phyloP scores from a whole-genome alignment of 2,797 vertebrate genomes.

The Siniperca undulata region DNA sequence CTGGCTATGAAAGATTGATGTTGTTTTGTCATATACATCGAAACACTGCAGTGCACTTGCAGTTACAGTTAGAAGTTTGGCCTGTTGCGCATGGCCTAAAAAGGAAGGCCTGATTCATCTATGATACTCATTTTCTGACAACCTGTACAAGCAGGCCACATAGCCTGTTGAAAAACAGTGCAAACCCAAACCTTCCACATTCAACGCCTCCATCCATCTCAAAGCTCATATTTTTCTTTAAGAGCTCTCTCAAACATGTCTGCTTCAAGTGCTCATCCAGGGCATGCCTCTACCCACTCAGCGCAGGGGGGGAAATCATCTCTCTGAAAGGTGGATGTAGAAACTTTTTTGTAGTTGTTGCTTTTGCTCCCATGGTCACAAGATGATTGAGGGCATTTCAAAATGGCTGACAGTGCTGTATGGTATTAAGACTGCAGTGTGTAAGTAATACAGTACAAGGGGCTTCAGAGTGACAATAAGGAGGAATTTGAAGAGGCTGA shows the following conservation, averaged over 20 bases:
- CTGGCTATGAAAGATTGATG: slow-evolving; percentile 7
- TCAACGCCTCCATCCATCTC: slow-evolving; percentile 41
- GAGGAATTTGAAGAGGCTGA: slow-evolving; percentile 38
- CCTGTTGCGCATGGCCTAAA: slow-evolving; percentile 18
- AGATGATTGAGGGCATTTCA: slow-evolving; percentile 39
- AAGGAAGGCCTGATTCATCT: slow-evolving; percentile 36
- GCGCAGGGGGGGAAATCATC: not conserved
- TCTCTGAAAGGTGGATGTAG: slow-evolving; percentile 34
- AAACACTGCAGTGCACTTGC: not conserved
- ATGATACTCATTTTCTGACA: slow-evolving; percentile 29
- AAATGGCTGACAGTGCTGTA: slow-evolving; percentile 57
- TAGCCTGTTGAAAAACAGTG: slow-evolving; percentile 23
- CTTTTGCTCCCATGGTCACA: slow-evolving; percentile 27
- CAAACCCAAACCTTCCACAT: slow-evolving; percentile 34
- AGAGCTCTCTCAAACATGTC: slow-evolving; percentile 61
- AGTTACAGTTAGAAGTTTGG: not conserved
- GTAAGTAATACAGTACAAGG: slow-evolving; percentile 22
- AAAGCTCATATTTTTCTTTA: slow-evolving; percentile 45
- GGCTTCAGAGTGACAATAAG: slow-evolving; percentile 48
- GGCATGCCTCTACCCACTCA: slow-evolving; percentile 35
- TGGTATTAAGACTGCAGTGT: slow-evolving; percentile 34
- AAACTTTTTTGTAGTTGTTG: slow-evolving; percentile 14
- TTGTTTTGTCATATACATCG: slow-evolving; percentile 30
- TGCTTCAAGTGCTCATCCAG: slow-evolving; percentile 56
- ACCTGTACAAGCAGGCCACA: slow-evolving; percentile 44